Percentiles rank a stretch among this genome's conserved stretches.
Evolutionary conservation across 2,113 vertebrate genomes (phyloP).

Genomic region (Desmodus rotundus): DNA sequence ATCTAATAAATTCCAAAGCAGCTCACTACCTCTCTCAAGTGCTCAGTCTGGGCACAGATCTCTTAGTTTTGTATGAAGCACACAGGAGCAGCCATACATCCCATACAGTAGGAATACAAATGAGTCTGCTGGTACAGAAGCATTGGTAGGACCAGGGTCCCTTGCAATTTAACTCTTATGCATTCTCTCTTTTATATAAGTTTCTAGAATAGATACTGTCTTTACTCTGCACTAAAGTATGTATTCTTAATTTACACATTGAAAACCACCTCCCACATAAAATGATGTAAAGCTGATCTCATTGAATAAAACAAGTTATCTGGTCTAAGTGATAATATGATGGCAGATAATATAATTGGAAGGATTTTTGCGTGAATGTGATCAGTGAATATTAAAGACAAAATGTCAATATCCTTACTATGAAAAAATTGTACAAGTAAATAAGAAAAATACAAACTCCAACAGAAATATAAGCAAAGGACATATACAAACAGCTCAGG

Average conservation of each 20-base stretch:
- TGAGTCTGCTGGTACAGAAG: not conserved
- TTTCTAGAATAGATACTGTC: not conserved
- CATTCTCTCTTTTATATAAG: not conserved
- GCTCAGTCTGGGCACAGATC: not conserved
- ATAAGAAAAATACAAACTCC: not conserved
- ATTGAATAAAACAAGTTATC: not conserved
- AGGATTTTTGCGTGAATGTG: not conserved
- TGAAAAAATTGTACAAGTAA: not conserved
- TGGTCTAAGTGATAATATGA: not conserved
- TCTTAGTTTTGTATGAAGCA: not conserved
- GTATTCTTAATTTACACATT: not conserved
- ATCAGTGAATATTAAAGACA: conserved; percentile 24
- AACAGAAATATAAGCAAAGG: not conserved
- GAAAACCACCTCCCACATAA: conserved; percentile 13
- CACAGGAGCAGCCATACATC: not conserved
- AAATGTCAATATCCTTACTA: not conserved
- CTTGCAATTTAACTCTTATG: not conserved
- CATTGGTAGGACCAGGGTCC: not conserved
- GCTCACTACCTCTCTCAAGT: not conserved
- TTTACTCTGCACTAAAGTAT: not conserved
- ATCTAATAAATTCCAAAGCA: not conserved
- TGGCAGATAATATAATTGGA: not conserved
- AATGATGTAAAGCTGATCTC: conserved; percentile 16
- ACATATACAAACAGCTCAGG: not conserved
- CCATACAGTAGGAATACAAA: not conserved